Base-by-base conservation (phyloP, 2,888 invertebrate species). In the Orthosia cruda region DNA sequence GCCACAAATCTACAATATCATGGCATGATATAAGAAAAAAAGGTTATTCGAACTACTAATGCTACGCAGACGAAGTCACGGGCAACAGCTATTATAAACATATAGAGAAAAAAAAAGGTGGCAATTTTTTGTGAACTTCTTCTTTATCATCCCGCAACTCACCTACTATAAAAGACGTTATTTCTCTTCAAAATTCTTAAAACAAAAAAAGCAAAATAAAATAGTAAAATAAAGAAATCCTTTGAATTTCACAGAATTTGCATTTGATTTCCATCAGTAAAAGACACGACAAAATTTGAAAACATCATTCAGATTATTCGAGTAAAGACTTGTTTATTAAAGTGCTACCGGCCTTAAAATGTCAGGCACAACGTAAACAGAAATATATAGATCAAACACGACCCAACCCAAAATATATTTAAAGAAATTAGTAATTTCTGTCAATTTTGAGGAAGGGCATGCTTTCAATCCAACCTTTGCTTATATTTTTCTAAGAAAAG, bases 361-460 rank as follows among this genome's bases (percentile, higher is more conserved):
- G 66, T 68, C 78, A 67, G 73, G 32, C 70, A 76, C 45, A 73
- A 77, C 40, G 74, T 68, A 79, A 80, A 80, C 69, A 84, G 72
- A 73, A 77, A 82, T 87, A 74, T 49, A 86, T 76, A 74, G 80
- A 82, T 80, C 75, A 87, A 88, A 86, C 77, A 86, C 71, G 63
- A 59, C 76, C 68, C 16, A 15, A 32, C 64, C 71, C 45, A 67
- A 69, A 67, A 70, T 71, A 62, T 49, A 74, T 47, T n/a, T 57
- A n/a, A 71, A 40, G 26, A 86, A 80, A 76, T 76, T 49, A 47
- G 52, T 54, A 20, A 55, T 45, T 77, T 9, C 4, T 49, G 15
- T 50, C 52, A 12, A 72, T 40, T 61, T 85, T 55, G 65, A 68
- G 20, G 26, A 54, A 57, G 18, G 16, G 1, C 55, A 64, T 15